Base-by-base conservation (phyloP, 2,888 invertebrate species). In the Lypha dubia region DNA sequence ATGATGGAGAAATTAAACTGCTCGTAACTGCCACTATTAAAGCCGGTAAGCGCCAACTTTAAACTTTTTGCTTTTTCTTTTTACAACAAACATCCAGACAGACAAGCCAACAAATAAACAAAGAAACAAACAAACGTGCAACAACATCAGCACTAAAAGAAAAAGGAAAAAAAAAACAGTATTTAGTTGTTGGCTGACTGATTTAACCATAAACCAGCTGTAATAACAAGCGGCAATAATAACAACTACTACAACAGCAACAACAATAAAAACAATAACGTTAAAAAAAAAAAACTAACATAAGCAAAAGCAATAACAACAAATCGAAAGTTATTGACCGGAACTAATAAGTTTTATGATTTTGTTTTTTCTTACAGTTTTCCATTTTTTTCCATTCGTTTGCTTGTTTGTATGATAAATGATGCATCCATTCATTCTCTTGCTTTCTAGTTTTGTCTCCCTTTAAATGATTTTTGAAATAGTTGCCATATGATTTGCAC, bases 241-340 rank as follows among this genome's bases (percentile, higher is more conserved):
- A 71, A 79, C 13, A 74, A 24, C 32, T 70, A 56, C 76, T 73
- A 32, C 67, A 86, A 76, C 28, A 28, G 17, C 56, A 56, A 60
- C 44, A 71, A 79, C 13, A 74, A 24, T 22, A 76, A 56, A 74
- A 76, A 24, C 67, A 86, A 76, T 38, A 87, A 84, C 86, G n/a
- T n/a, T n/a, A 32, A 24, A 28, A 4, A 71, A 15, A 46, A 11
- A 58, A 46, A 41, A 58, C 44, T 44, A 70, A 62, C 62, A 38
- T 24, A 6, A 60, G 41, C 46, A 58, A 65, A 49, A 65, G 49
- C 80, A 74, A 44, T 74, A 86, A 83, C 70, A 87, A 84, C 86
- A 81, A 87, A 87, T 87, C 86, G 87, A 88, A 87, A 88, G 88
- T 88, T 87, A 87, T 88, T 88, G 87, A 87, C 87, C 87, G 87